These are phyloP conservation scores for Danaus melanippus DNA, from an alignment of 1,140 invertebrate species.

Conservation along the genomic window DNA sequence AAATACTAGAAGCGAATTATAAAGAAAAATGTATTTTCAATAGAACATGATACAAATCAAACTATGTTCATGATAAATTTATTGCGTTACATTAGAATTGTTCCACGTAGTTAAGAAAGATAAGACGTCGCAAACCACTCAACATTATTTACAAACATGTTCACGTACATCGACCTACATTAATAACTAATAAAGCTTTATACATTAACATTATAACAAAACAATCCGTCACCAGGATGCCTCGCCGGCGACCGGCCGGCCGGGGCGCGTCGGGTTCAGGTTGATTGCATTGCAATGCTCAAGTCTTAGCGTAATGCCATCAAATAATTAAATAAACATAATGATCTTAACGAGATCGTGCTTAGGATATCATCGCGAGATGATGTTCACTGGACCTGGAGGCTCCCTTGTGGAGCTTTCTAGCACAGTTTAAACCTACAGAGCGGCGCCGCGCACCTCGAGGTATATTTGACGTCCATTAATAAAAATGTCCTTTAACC, in stretches of 20 bases:
- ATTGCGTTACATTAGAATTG: no score
- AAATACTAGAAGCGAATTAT: conserved; percentile 36
- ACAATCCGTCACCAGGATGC: conserved; percentile 31
- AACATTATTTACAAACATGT: conserved; percentile 61
- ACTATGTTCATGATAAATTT: no score
- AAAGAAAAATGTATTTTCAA: conserved; percentile 24
- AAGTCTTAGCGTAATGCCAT: conserved; percentile 66
- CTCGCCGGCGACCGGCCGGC: conserved; percentile 21
- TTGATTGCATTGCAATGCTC: conserved; percentile 62
- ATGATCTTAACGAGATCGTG: conserved; percentile 69
- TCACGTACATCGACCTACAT: conserved; percentile 49
- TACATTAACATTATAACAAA: conserved; percentile 65
- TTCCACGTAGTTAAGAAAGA: conserved; percentile 10
- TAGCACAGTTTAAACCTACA: conserved; percentile 16
- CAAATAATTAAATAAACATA: conserved; percentile 56
- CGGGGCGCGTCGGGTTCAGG: not conserved
- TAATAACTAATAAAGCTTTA: conserved; percentile 68
- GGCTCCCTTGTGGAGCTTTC: conserved; percentile 18
- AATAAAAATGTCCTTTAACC: conserved; percentile 50
- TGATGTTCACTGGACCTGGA: conserved; percentile 59
- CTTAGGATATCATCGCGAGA: conserved; percentile 67
- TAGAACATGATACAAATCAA: no score
- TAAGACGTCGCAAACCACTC: conserved; percentile 45
- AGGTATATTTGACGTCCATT: conserved; percentile 54
- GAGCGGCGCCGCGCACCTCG: conserved; percentile 31